Evolutionary conservation across 2,888 invertebrate species (phyloP), one percentile per base, ranked within the genome.

Genomic region (Fragum fragum): DNA sequence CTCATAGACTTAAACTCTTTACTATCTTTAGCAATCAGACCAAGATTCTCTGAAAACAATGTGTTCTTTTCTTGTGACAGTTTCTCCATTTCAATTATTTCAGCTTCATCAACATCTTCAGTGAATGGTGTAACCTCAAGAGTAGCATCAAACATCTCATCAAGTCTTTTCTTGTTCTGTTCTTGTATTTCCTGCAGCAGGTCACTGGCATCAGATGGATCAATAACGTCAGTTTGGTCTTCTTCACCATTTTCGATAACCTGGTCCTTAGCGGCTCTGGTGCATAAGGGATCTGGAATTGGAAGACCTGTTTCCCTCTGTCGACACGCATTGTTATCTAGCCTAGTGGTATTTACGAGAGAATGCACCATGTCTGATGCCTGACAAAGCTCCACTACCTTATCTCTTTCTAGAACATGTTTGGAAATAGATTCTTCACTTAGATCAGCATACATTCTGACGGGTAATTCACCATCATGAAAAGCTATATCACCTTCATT

Each of bases 1-100:
- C 71, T 59, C 23, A 52, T 57, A 32, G 72, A 36, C n/a, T 53
- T 57, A 63, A 80, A 80, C 14, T 57, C 71, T 59, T 78, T 71
- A 53, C 26, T 73, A n/a, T 79, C 76, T 32, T 79, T 74, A n/a
- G 79, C 79, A 42, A 83, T 80, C 5, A 83, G 77, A 21, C 83
- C 83, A 29, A 83, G 72, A 36, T 83, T 83, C 74, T 80, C 83
- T 7, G 77, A 77, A 73, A 83, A 83, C 32, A 76, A 57, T 1
- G 79, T 74, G 71, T 83, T 79, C 26, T 79, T 79, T 47, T 83
- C 73, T 28, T 66, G 66, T 7, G 76, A 57, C 36, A 63, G 39
- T 59, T 73, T 79, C 36, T 73, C 73, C n/a, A 73, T 26, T 21
- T 29, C 69, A 23, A 42, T 0, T 52, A 52, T 53, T 6, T 29